Evolutionary conservation across 2,888 invertebrate genomes (phyloP).

Genomic region (Oxytorus armatus): DNA sequence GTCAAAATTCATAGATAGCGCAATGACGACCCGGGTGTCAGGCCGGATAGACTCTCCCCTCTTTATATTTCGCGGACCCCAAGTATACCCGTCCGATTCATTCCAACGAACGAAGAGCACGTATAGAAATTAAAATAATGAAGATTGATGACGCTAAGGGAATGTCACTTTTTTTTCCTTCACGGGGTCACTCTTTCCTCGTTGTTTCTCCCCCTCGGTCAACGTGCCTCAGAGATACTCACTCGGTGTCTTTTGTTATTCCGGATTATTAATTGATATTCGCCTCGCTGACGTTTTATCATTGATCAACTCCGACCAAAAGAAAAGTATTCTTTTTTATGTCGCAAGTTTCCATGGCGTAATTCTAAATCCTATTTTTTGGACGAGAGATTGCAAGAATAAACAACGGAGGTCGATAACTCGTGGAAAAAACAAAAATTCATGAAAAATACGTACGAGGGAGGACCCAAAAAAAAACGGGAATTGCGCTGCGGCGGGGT

Average conservation of each 20-base stretch:
- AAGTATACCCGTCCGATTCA: slow-evolving; percentile 43
- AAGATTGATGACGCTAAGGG: slow-evolving; percentile 72
- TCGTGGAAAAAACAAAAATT: no score
- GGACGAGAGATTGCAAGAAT: background rate
- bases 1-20: background rate
- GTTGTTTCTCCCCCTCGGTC: slow-evolving; percentile 4
- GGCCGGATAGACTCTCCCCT: slow-evolving; percentile 67
- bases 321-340: background rate
- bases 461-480: no score
- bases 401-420: no score
- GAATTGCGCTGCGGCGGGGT: no score
- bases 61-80: slow-evolving; percentile 53
- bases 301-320: slow-evolving; percentile 2
- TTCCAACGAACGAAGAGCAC: slow-evolving; percentile 42
- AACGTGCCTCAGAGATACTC: slow-evolving; percentile 9
- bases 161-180: slow-evolving; percentile 68
- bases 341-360: background rate
- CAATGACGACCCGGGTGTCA: slow-evolving; percentile 30
- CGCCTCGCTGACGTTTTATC: background rate
- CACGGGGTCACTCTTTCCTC: slow-evolving; percentile 47
- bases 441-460: no score
- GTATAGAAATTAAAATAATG: slow-evolving; percentile 75
- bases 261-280: slow-evolving; percentile 54
- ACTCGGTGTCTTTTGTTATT: slow-evolving; percentile 23
- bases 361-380: background rate